Percentiles rank a stretch among this genome's conserved stretches.
Conservation (phyloP, 2,113 vertebrate species). For the Thamnaconus septentrionalis region DNA sequence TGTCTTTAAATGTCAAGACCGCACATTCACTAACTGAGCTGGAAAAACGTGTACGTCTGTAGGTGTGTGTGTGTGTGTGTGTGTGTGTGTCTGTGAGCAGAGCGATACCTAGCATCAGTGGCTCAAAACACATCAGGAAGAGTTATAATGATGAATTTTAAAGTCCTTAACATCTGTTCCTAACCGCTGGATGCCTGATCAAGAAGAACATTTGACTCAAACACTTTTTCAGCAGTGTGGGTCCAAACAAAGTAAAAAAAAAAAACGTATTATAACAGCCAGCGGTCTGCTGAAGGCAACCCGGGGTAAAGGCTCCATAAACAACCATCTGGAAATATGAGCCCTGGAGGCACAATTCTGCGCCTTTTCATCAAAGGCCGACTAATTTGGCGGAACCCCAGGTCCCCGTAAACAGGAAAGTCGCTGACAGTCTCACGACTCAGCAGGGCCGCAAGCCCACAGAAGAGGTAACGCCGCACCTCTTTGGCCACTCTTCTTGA, state of each 20-base stretch:
- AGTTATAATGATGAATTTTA: no score
- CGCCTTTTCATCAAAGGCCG: constrained; percentile 41
- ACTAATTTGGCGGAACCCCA: constrained; percentile 34
- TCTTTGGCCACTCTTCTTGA: constrained; percentile 31
- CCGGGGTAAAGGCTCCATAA: constrained; percentile 44
- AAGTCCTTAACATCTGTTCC: no score
- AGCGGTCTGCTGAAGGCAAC: constrained; percentile 26
- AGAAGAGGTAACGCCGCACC: constrained; percentile 16
- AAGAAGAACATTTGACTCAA: constrained; percentile 11
- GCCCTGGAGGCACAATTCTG: constrained; percentile 23
- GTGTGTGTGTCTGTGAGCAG: no score
- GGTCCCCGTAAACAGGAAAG: constrained; percentile 39
- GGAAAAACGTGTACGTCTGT: no score
- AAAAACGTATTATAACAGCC: constrained; percentile 53
- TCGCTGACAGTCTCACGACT: constrained; percentile 57
- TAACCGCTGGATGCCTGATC: constrained; percentile 45
- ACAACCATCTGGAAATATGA: constrained; percentile 52
- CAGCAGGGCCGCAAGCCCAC: constrained; percentile 26
- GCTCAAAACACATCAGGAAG: no score
- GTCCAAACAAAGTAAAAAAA: constrained; percentile 31
- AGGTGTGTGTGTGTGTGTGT: no score
- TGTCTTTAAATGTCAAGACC: no score
- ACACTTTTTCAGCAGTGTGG: constrained; percentile 1
- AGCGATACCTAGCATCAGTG: no score
- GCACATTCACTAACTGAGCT: no score